Conservation (phyloP, 92 coral and sea anemone species). For the Diadumene lineata region DNA sequence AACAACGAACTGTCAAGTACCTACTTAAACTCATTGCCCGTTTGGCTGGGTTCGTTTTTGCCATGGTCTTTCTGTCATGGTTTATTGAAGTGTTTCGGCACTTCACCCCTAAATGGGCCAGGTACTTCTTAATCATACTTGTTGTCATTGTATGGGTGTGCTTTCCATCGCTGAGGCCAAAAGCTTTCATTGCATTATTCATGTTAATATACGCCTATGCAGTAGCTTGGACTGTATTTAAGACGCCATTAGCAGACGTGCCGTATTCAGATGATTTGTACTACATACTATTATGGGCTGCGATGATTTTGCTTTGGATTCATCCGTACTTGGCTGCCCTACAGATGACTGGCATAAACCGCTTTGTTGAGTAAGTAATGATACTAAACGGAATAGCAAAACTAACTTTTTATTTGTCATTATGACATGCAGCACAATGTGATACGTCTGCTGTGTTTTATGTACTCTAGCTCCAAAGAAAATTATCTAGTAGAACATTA, state of each 20-base stretch:
- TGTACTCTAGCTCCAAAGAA: too few species aligned
- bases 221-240: slow-evolving; percentile 81
- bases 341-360: slow-evolving; percentile 60
- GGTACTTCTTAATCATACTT: slow-evolving; percentile 2
- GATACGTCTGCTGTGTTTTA: too few species aligned
- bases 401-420: too few species aligned
- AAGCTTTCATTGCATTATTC: slow-evolving; percentile 62
- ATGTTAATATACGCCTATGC: slow-evolving; percentile 75
- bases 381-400: too few species aligned
- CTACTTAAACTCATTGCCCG: slow-evolving; percentile 28
- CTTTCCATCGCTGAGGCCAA: slow-evolving; percentile 71
- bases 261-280: slow-evolving; percentile 37
- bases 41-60: slow-evolving; percentile 53
- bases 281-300: slow-evolving; percentile 43
- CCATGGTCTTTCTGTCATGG: slow-evolving; percentile 84
- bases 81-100: slow-evolving; percentile 64
- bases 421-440: too few species aligned
- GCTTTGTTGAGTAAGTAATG: slow-evolving; percentile 61
- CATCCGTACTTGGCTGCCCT: slow-evolving; percentile 48
- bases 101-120: slow-evolving; percentile 65
- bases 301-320: slow-evolving; percentile 69
- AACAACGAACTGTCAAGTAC: slow-evolving; percentile 16
- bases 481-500: too few species aligned
- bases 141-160: slow-evolving; percentile 67
- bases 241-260: slow-evolving; percentile 52